Conservation (phyloP, 2,797 vertebrate genomes). For the Acrocephalus scirpaceus region DNA sequence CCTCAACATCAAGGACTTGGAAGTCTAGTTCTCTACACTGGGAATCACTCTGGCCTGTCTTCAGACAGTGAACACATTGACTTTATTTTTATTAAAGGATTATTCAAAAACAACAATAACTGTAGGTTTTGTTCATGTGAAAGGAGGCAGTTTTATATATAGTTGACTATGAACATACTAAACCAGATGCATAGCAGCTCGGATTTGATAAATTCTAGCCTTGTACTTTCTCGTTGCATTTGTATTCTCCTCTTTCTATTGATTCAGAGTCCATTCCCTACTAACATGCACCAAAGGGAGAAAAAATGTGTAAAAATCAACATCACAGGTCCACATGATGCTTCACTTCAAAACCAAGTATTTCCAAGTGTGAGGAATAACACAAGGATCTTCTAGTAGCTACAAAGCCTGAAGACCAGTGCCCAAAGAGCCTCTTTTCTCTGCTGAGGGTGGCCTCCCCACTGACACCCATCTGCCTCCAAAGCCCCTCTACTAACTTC, state of each 20-base stretch:
- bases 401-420: not conserved
- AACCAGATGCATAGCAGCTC: not conserved
- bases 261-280: not conserved
- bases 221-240: not conserved
- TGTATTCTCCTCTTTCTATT: not conserved
- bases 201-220: not conserved
- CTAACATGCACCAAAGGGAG: not conserved
- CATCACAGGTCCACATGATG: too few relatives aligned
- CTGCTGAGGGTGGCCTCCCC: not conserved
- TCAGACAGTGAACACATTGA: not conserved
- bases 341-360: not conserved
- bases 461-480: not conserved
- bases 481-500: not conserved
- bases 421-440: not conserved
- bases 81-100: not conserved
- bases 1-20: not conserved
- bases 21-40: not conserved
- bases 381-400: not conserved
- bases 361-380: not conserved
- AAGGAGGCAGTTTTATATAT: not conserved
- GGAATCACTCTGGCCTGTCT: not conserved
- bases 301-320: not conserved
- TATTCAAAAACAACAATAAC: not conserved
- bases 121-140: not conserved
- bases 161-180: not conserved